phyloP scores from a whole-genome alignment of 2,113 vertebrate species.

The Carollia perspicillata region DNA sequence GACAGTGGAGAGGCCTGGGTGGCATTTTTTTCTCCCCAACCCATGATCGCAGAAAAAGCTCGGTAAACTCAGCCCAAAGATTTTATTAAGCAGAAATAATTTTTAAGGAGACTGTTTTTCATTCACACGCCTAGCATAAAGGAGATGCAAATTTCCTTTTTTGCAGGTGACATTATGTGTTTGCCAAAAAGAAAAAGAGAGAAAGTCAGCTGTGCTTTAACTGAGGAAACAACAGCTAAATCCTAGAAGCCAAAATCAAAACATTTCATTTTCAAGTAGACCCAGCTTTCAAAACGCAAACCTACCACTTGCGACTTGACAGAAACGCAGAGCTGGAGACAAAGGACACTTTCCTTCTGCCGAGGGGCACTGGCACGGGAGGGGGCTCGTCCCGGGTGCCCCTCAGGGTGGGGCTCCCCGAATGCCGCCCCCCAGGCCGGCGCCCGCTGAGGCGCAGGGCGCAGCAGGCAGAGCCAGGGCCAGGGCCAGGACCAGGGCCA shows the following conservation, averaged over 20 bases:
- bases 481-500: no score
- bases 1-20: not conserved
- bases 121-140: not conserved
- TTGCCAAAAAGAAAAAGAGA: slow-evolving; percentile 49
- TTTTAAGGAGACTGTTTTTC: slow-evolving; percentile 21
- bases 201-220: slow-evolving; percentile 54
- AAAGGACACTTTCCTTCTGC: not conserved
- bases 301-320: slow-evolving; percentile 6
- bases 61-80: not conserved
- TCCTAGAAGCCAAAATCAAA: slow-evolving; percentile 66
- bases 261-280: slow-evolving; percentile 59
- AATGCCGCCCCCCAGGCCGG: no score
- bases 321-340: slow-evolving; percentile 13
- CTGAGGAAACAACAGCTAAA: slow-evolving; percentile 63
- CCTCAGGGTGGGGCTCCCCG: no score
- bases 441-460: not conserved
- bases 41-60: not conserved
- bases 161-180: slow-evolving; percentile 61
- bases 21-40: not conserved
- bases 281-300: slow-evolving; percentile 8
- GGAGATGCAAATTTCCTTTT: slow-evolving; percentile 58
- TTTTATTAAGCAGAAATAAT: not conserved
- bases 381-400: not conserved
- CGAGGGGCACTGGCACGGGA: accelerated
- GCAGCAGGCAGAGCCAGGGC: not conserved